Evolutionary conservation across 1,140 invertebrate genomes (phyloP).

Genomic region (Sweltsa coloradensis): DNA sequence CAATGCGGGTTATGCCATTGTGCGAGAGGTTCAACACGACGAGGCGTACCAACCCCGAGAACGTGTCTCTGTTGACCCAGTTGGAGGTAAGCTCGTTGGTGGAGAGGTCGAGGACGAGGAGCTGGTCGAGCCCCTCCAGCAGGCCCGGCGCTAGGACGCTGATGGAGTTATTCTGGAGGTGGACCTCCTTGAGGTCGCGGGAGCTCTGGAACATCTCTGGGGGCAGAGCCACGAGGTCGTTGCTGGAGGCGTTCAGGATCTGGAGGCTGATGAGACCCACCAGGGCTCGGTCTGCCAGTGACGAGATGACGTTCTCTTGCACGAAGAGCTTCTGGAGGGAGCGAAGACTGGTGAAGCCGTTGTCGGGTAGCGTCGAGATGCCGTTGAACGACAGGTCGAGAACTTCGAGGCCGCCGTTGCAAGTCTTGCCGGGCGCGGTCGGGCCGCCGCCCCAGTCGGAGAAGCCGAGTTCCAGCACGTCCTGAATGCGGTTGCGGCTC

Average conservation of each 20-base stretch:
- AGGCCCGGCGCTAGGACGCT: slow-evolving; percentile 60
- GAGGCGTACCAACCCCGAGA: slow-evolving; percentile 54
- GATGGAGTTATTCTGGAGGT: slow-evolving; percentile 70
- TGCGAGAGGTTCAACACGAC: slow-evolving; percentile 62
- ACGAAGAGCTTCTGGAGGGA: slow-evolving; percentile 49
- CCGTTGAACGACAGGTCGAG: slow-evolving; percentile 66
- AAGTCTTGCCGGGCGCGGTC: slow-evolving; percentile 36
- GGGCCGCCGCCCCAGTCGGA: slow-evolving; percentile 42
- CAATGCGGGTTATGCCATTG: slow-evolving; percentile 57
- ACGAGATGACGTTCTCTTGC: slow-evolving; percentile 59
- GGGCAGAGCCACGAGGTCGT: slow-evolving; percentile 57
- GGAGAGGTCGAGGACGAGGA: slow-evolving; percentile 65
- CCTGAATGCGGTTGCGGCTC: slow-evolving; percentile 64
- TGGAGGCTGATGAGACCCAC: slow-evolving; percentile 49
- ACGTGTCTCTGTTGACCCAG: slow-evolving; percentile 67
- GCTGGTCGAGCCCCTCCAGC: slow-evolving; percentile 57
- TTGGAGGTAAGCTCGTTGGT: slow-evolving; percentile 62
- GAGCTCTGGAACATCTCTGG: slow-evolving; percentile 58
- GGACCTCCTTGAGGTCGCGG: slow-evolving; percentile 51
- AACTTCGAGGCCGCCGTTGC: slow-evolving; percentile 48
- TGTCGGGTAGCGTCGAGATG: slow-evolving; percentile 50
- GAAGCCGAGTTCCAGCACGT: slow-evolving; percentile 56
- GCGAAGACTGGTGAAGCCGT: slow-evolving; percentile 51
- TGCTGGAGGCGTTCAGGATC: slow-evolving; percentile 63
- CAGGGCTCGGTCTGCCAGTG: slow-evolving; percentile 56